Evolutionary conservation across 2,797 vertebrate genomes (phyloP).

Genomic region (Benthosema pterotum): DNA sequence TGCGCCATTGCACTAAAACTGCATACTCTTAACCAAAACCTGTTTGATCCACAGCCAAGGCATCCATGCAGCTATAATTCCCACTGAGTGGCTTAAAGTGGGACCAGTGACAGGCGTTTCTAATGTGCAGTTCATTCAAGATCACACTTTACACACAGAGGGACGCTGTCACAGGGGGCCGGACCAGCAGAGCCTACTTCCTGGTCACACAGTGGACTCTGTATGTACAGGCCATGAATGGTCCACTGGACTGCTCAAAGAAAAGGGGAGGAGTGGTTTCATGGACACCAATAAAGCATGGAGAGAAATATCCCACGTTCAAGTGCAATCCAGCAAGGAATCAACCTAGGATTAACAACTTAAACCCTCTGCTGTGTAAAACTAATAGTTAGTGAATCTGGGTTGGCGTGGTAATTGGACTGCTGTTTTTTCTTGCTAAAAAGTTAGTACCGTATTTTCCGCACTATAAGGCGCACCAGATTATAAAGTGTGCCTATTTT

Average conservation of each 20-base stretch:
- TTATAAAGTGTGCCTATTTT: too few relatives aligned
- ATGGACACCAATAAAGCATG: too few relatives aligned
- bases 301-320: too few relatives aligned
- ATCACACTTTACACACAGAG: constrained; percentile 38
- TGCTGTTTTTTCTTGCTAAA: too few relatives aligned
- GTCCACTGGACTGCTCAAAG: constrained; percentile 47
- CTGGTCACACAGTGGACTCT: constrained; percentile 42
- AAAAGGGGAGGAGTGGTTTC: too few relatives aligned
- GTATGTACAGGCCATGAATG: constrained; percentile 13
- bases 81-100: constrained; percentile 56
- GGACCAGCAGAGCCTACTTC: constrained; percentile 50
- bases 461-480: too few relatives aligned
- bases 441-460: too few relatives aligned
- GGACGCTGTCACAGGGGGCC: constrained; percentile 37
- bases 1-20: constrained; percentile 39
- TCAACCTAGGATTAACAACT: too few relatives aligned
- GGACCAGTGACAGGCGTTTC: constrained; percentile 59
- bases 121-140: constrained; percentile 60
- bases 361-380: too few relatives aligned
- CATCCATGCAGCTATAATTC: constrained; percentile 74
- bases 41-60: constrained; percentile 74
- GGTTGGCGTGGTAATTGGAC: too few relatives aligned
- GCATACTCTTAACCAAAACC: constrained; percentile 54
- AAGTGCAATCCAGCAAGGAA: too few relatives aligned
- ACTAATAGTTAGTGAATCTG: too few relatives aligned